A percentile compares a stretch with the other conserved stretches of the same genome.
Evolutionary conservation across 92 coral and sea anemone genomes (phyloP).

Genomic region (Phenganax subtilis): DNA sequence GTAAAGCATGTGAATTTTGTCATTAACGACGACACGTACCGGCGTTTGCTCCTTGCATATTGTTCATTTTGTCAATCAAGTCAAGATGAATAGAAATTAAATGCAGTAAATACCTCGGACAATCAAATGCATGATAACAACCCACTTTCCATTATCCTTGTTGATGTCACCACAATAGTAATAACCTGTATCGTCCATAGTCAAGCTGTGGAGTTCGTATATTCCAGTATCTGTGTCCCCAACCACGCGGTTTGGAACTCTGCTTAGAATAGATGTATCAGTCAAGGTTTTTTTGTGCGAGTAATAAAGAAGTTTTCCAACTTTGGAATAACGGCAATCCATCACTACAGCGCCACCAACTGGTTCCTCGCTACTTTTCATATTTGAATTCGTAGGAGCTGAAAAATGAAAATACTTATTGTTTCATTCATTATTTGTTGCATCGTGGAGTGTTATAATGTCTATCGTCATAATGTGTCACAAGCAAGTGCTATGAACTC

Average conservation of each 20-base stretch:
- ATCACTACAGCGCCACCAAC: neutral
- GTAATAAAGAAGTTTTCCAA: neutral
- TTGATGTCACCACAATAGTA: constrained; percentile 5
- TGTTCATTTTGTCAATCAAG: neutral
- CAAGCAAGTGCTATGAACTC: neutral
- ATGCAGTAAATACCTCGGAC: neutral
- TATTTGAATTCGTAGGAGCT: neutral
- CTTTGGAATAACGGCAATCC: neutral
- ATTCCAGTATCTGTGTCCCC: neutral
- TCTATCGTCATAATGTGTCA: neutral
- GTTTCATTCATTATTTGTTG: neutral
- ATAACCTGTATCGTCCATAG: neutral
- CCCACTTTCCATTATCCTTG: neutral
- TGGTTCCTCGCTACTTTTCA: neutral
- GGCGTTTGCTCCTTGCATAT: neutral
- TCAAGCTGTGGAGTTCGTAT: neutral
- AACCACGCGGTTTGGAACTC: neutral
- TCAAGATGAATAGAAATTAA: neutral
- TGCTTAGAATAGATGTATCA: neutral
- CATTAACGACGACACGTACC: neutral
- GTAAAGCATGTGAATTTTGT: neutral
- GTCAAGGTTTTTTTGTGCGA: neutral
- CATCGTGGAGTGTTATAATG: neutral
- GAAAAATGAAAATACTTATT: neutral
- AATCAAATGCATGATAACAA: neutral